Evolutionary conservation across 53 echinoderm and acorn worm genomes (phyloP).

Genomic region (Arbacia lixula): DNA sequence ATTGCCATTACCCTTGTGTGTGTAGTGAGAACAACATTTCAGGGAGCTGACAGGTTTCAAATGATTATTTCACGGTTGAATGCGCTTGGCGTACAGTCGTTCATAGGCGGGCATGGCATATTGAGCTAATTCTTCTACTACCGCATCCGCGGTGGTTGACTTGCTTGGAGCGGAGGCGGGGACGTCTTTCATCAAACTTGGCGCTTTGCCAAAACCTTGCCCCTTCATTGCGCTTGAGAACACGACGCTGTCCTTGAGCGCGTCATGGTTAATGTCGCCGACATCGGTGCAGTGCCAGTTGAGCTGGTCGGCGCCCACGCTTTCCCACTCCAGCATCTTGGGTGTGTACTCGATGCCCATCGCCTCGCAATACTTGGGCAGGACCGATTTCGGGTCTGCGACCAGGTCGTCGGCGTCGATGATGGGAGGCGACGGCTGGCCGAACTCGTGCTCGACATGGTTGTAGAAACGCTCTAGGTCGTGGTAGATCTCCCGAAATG

Average conservation of each 20-base stretch:
- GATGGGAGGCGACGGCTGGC: conserved; percentile 4
- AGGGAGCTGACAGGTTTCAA: no score
- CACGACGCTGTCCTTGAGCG: background rate
- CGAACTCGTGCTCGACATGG: conserved; percentile 3
- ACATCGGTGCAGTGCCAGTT: conserved; percentile 42
- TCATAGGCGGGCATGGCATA: conserved; percentile 21
- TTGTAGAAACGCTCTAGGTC: background rate
- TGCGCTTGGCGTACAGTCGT: conserved; percentile 11
- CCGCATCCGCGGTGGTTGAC: background rate
- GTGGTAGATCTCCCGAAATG: background rate
- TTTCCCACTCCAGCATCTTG: conserved; percentile 29
- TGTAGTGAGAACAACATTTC: no score
- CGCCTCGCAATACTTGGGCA: conserved; percentile 28
- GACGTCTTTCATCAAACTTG: background rate
- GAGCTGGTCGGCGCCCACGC: background rate
- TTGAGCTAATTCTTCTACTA: background rate
- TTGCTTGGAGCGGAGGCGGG: background rate
- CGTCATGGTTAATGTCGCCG: background rate
- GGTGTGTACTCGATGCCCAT: conserved; percentile 33
- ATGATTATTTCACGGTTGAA: conserved; percentile 17
- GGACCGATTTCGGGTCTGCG: background rate
- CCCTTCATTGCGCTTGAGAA: conserved; percentile 22
- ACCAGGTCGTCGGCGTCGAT: conserved; percentile 41
- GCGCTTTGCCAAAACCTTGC: conserved; percentile 16
- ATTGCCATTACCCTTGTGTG: no score